A percentile compares a stretch with the other conserved stretches of the same genome.
Conservation (phyloP, 1,140 invertebrate genomes). For the Bombus superbus region DNA sequence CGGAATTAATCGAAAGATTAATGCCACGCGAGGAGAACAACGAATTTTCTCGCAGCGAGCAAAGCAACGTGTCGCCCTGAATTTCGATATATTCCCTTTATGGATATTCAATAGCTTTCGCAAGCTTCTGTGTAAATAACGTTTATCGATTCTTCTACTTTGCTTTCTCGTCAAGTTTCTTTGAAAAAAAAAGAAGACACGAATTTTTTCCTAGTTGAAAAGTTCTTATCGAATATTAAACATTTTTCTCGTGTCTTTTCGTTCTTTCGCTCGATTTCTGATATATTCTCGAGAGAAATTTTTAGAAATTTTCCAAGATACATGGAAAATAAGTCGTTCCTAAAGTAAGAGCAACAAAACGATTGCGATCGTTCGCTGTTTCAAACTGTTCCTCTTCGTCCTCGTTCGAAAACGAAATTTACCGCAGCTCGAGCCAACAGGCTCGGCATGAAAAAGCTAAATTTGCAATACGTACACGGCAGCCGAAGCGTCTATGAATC, state of each 20-base stretch:
- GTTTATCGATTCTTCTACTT: neutral
- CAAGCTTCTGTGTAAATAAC: neutral
- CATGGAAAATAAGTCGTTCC: neutral
- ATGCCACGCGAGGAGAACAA: neutral
- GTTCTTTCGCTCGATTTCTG: too few species aligned
- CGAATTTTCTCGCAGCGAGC: neutral
- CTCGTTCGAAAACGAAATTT: neutral
- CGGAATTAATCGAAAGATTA: slow-evolving; percentile 12
- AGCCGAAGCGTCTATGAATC: neutral
- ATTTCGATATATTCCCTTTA: neutral
- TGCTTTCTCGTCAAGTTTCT: too few species aligned
- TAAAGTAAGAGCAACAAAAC: too few species aligned
- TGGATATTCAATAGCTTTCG: neutral
- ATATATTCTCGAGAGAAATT: neutral
- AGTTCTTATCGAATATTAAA: neutral
- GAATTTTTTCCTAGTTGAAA: neutral
- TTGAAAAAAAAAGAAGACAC: too few species aligned
- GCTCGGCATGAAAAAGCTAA: too few species aligned
- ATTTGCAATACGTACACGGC: neutral
- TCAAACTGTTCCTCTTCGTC: neutral
- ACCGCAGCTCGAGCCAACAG: too few species aligned
- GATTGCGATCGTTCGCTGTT: neutral
- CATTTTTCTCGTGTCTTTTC: neutral
- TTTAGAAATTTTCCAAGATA: neutral
- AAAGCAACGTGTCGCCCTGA: neutral